A percentile compares a stretch with the other conserved stretches of the same genome.
Evolutionary conservation across 2,888 invertebrate genomes (phyloP).

Genomic region (Nebria salina): DNA sequence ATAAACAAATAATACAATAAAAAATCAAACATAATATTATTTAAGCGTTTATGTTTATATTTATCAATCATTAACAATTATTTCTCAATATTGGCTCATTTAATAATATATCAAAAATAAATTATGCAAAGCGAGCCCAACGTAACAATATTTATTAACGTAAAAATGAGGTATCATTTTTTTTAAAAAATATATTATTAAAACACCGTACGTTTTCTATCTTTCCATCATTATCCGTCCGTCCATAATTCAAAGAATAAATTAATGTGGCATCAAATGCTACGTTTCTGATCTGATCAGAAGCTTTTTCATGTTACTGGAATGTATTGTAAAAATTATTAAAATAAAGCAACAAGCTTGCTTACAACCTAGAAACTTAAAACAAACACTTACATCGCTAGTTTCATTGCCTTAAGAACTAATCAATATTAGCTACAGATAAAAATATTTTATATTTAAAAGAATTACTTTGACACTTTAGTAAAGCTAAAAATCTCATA

Average conservation of each 20-base stretch:
- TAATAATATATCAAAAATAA: conserved; percentile 45
- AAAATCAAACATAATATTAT: background rate
- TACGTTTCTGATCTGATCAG: conserved; percentile 38
- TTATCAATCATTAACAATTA: background rate
- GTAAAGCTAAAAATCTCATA: background rate
- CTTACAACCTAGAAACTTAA: conserved; percentile 41
- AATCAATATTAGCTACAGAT: conserved; percentile 6
- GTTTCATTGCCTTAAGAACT: background rate
- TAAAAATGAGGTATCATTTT: conserved; percentile 42
- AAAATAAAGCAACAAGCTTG: conserved; percentile 41
- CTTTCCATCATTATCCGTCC: conserved; percentile 11
- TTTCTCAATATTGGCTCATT: conserved; percentile 22
- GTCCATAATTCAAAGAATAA: conserved; percentile 6
- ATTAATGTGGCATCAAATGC: conserved; percentile 41
- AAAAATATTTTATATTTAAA: conserved; percentile 4
- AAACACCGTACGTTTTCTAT: conserved; percentile 29
- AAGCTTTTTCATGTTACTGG: conserved; percentile 17
- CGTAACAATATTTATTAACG: conserved; percentile 25
- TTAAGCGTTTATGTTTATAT: conserved; percentile 1
- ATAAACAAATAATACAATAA: background rate
- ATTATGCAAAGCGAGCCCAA: conserved; percentile 31
- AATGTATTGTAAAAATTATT: conserved; percentile 41
- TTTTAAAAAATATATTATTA: conserved; percentile 37
- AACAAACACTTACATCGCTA: conserved; percentile 2
- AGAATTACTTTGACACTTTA: background rate